These are phyloP conservation scores for Platypus cylindrus DNA, from an alignment of 2,888 invertebrate species.

Conservation along the genomic window DNA sequence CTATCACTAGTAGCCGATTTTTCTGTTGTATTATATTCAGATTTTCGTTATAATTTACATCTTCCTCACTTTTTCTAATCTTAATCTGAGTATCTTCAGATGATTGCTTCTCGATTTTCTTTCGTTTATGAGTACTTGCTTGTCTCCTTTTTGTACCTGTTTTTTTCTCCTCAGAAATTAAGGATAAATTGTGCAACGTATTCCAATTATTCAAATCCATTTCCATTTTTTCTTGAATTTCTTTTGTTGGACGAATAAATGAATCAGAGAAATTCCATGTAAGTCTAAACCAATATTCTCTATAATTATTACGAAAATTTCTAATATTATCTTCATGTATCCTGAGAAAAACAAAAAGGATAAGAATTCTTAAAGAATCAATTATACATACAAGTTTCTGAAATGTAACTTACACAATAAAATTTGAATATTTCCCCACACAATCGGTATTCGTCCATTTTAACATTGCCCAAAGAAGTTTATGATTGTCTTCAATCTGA, in stretches of 20 bases:
- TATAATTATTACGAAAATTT: constrained; percentile 25
- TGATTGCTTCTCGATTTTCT: constrained; percentile 7
- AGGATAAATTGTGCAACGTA: constrained; percentile 6
- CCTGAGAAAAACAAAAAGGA: constrained; percentile 14
- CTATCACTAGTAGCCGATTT: too few species aligned
- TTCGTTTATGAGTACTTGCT: constrained; percentile 1
- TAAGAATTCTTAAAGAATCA: too few species aligned
- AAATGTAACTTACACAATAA: constrained; percentile 9
- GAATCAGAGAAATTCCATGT: constrained; percentile 29
- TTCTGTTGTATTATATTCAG: too few species aligned
- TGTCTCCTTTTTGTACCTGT: constrained; percentile 4
- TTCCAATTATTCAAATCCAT: constrained; percentile 9
- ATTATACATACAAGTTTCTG: background rate
- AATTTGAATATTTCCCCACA: constrained; percentile 24
- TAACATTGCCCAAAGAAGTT: constrained; percentile 29
- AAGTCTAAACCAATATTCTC: constrained; percentile 26
- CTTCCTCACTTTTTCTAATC: background rate
- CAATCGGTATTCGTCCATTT: constrained; percentile 28
- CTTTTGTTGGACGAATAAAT: constrained; percentile 20
- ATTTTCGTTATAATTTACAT: too few species aligned
- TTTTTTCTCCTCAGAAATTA: background rate
- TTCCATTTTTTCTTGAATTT: constrained; percentile 17
- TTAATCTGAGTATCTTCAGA: constrained; percentile 2
- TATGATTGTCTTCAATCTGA: constrained; percentile 26
- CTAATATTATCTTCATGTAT: constrained; percentile 24